Base-by-base conservation (phyloP, 2,888 invertebrate genomes). In the Agrilus biguttatus region DNA sequence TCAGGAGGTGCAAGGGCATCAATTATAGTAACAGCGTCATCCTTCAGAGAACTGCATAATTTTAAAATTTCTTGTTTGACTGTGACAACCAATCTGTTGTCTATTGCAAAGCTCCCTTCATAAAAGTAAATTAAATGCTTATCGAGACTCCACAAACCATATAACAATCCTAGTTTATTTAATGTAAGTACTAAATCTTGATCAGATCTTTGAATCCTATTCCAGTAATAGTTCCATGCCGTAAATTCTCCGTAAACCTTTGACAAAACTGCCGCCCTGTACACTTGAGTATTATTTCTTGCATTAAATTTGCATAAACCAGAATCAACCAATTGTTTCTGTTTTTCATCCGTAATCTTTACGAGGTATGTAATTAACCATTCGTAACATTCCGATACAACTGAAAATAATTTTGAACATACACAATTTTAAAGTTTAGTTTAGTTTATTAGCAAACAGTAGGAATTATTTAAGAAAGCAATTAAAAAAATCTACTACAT, bases 1-100 rank as follows among this genome's bases (percentile, higher is more conserved):
- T 93, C 93, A 0, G 92, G 84, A 1, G 90, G 90, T 3, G 92
- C 85, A 21, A 93, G 70, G 23, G 83, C 83, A 62, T 95, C 93
- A 3, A 82, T 85, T 3, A 92, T 73, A 2, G 78, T 68, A 1
- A 92, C 78, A 1, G 83, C 73, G 34, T 89, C 83, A 8, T 75
- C 71, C 64, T 84, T 85, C n/a, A 91, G 55, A 13, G 73, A 70
- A 0, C 59, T 61, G 59, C 90, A 91, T 48, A 83, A 64, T 39
- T 73, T 68, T 49, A 88, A 59, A 14, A 90, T 72, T 2, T 78
- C 77, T 14, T 75, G 73, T 37, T 84, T 73, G 21, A 91, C 65
- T 39, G 79, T 57, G 38, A 72, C 63, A 0, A 80, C 75, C 51
- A 81, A 70, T 23, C 44, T 40, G 2, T 60, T 50, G 5, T 54